Base-by-base conservation (phyloP, 1,140 invertebrate genomes). In the Hydropsyche tenuis region DNA sequence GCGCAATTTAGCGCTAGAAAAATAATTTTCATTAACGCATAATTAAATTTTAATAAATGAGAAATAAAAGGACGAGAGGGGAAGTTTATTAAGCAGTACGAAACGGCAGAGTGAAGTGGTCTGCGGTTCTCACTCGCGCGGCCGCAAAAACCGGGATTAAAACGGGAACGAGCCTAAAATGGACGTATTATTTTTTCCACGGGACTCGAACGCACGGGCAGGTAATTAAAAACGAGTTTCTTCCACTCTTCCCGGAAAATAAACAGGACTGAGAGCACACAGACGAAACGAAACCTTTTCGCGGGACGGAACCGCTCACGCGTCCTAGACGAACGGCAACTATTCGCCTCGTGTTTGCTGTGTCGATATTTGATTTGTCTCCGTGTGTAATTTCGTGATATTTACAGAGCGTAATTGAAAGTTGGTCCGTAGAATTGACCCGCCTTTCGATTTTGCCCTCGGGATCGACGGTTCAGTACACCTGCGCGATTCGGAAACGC, bases 341-440 rank as follows among this genome's bases (percentile, higher is more conserved):
- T 48, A 48, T 48, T 25, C 56, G 56, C 18, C 18, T 60, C 14
- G 4, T 48, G 65, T 68, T 18, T 48, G 23, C 45, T n/a, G 16
- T 14, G 37, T 23, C 27, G 37, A 30, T 70, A 56, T 70, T 70
- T 70, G 68, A 70, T 70, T 70, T 70, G 68, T 70, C 48, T 60
- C n/a, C 68, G 46, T 73, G 71, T 65, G 71, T 51, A 73, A 73
- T 73, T 73, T 66, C 22, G 63, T 51, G 60, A 73, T 73, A 66
- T 73, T 73, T 73, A 37, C 71, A 25, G 71, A 73, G 37, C 71
- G 71, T 73, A 73, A 73, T 73, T 73, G 71, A 73, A 73, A 73
- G 25, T 66, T 22, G 53, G 53, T 71, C 51, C 69, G 42, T 25
- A 12, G 20, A 23, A 25, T 25, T 23, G 22, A 60, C 56, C 56